A percentile compares a stretch with the other conserved stretches of the same genome.
phyloP scores from a whole-genome alignment of 2,797 vertebrate species.

The Spondyliosoma cantharus region DNA sequence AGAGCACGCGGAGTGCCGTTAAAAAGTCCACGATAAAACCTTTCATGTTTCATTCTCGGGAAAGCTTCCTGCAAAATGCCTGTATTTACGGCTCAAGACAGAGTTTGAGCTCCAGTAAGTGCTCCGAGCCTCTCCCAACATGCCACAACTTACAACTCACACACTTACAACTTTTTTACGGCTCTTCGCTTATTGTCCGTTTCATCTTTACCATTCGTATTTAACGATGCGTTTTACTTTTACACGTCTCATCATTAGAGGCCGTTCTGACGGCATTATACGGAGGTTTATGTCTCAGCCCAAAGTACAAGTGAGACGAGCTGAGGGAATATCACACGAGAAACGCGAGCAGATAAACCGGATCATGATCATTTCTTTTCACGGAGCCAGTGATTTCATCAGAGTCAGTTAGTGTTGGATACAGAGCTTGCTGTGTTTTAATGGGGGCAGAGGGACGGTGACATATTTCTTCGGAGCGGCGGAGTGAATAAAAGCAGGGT shows the following conservation, averaged over 20 bases:
- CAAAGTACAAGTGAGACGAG: slow-evolving; percentile 4
- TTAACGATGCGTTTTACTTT: not conserved
- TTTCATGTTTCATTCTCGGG: slow-evolving; percentile 49
- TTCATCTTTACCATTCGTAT: slow-evolving; percentile 4
- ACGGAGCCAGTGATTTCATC: slow-evolving; percentile 1
- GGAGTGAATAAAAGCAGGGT: slow-evolving; percentile 28
- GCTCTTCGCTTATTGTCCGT: not conserved
- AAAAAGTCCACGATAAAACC: slow-evolving; percentile 55
- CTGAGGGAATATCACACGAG: not conserved
- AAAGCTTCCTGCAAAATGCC: slow-evolving; percentile 39
- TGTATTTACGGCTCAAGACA: slow-evolving; percentile 41
- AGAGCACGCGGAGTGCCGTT: slow-evolving; percentile 39
- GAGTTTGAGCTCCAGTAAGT: slow-evolving; percentile 28
- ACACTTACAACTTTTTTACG: too few species aligned
- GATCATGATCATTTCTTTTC: not conserved
- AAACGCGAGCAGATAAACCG: not conserved
- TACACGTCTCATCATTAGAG: slow-evolving; percentile 2
- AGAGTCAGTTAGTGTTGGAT: not conserved
- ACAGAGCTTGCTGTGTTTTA: slow-evolving; percentile 18
- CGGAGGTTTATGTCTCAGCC: not conserved
- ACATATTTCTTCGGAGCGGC: slow-evolving; percentile 18
- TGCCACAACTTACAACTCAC: slow-evolving; percentile 10
- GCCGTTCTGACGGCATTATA: not conserved
- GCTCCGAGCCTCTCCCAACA: slow-evolving; percentile 20
- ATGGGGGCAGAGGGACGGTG: not conserved